Conservation (phyloP, 1,140 invertebrate genomes). For the Zaprionus africanus region DNA sequence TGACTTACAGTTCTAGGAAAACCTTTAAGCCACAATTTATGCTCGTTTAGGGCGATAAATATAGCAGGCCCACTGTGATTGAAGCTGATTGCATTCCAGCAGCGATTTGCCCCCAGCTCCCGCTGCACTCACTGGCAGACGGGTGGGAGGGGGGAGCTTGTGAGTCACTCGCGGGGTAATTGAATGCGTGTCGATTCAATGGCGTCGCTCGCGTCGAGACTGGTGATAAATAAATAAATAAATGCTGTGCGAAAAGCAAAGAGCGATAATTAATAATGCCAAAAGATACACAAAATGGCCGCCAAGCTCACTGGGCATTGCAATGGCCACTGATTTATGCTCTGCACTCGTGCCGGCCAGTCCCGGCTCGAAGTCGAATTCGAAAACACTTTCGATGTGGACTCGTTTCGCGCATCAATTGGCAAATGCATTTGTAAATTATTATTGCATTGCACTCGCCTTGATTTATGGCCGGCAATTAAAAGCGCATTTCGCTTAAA, state of each 20-base stretch:
- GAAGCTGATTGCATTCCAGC: constrained; percentile 77
- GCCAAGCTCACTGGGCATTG: constrained; percentile 48
- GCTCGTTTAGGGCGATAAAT: constrained; percentile 81
- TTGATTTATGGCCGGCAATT: constrained; percentile 75
- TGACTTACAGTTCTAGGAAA: constrained; percentile 76
- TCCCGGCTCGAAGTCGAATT: constrained; percentile 28
- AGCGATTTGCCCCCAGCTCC: constrained; percentile 32
- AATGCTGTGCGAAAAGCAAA: constrained; percentile 51
- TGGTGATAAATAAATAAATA: constrained; percentile 65
- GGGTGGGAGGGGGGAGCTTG: background rate
- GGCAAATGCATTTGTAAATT: constrained; percentile 47
- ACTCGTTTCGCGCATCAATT: constrained; percentile 39
- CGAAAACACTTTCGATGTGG: constrained; percentile 25
- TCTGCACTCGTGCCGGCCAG: constrained; percentile 23
- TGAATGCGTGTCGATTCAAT: constrained; percentile 75
- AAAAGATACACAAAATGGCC: constrained; percentile 69
- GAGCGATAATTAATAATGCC: constrained; percentile 67
- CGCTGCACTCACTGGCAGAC: background rate
- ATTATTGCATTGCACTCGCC: constrained; percentile 43
- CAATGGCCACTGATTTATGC: constrained; percentile 63
- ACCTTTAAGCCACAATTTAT: constrained; percentile 81
- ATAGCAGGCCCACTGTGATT: constrained; percentile 73
- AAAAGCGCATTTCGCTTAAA: constrained; percentile 67
- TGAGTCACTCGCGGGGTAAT: constrained; percentile 67
- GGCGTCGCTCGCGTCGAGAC: constrained; percentile 40